phyloP scores from a whole-genome alignment of 2,888 invertebrate genomes.

The Charanyca ferruginea region DNA sequence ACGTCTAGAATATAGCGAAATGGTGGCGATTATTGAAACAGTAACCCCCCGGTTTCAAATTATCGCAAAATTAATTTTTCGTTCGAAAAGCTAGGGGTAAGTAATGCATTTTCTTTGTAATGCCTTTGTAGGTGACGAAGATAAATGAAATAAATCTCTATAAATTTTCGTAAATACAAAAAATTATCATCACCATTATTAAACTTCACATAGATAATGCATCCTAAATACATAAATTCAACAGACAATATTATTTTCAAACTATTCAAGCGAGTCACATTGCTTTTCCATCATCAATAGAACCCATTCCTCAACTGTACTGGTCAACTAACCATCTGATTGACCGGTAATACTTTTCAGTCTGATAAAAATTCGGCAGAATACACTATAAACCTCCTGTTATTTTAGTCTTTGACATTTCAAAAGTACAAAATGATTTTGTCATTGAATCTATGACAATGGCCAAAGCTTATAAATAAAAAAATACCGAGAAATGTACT shows the following conservation, averaged over 20 bases:
- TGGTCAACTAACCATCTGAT: slow-evolving; percentile 56
- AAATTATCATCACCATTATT: slow-evolving; percentile 56
- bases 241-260: slow-evolving; percentile 62
- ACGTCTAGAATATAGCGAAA: slow-evolving; percentile 55
- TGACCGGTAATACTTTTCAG: slow-evolving; percentile 57
- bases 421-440: slow-evolving; percentile 63
- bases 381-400: slow-evolving; percentile 56
- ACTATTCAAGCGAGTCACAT: slow-evolving; percentile 65
- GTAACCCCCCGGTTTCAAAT: background rate
- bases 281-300: slow-evolving; percentile 60
- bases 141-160: background rate
- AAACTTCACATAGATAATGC: slow-evolving; percentile 63
- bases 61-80: background rate
- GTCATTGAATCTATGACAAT: slow-evolving; percentile 62
- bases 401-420: slow-evolving; percentile 58
- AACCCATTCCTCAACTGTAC: slow-evolving; percentile 50
- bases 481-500: slow-evolving; percentile 79
- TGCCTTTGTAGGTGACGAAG: background rate
- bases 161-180: background rate
- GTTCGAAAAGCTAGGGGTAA: background rate
- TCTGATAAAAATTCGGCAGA: slow-evolving; percentile 64
- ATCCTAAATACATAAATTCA: slow-evolving; percentile 65
- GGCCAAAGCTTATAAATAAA: slow-evolving; percentile 64
- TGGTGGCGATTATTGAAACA: slow-evolving; percentile 49
- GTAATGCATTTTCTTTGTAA: background rate